A percentile compares a stretch with the other conserved stretches of the same genome.
Evolutionary conservation across 2,797 vertebrate genomes (phyloP).

Genomic region (Pangasius macronema): DNA sequence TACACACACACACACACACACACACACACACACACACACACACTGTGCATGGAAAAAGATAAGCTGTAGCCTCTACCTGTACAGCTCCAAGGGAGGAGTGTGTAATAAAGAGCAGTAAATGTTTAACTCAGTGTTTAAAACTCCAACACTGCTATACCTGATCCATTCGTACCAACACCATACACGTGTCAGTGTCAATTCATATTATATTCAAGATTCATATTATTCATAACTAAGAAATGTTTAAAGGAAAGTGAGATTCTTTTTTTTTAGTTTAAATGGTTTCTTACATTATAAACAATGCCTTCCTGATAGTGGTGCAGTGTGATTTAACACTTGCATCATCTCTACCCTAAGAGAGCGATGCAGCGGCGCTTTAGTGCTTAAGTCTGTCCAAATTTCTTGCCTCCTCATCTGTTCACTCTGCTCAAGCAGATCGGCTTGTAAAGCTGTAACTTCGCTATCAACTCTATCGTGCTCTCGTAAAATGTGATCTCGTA

Average conservation of each 20-base stretch:
- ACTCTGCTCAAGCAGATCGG: not conserved
- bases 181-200: not conserved
- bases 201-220: not conserved
- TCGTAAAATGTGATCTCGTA: not conserved
- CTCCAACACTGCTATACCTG: not conserved
- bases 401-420: not conserved
- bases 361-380: not conserved
- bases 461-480: not conserved
- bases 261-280: not conserved
- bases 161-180: not conserved
- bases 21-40: not conserved
- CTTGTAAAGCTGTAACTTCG: not conserved
- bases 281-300: not conserved
- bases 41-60: not conserved
- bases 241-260: not conserved
- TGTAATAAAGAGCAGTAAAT: constrained; percentile 3
- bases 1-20: not conserved
- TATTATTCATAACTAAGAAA: not conserved
- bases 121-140: not conserved
- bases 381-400: not conserved
- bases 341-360: not conserved
- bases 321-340: not conserved
- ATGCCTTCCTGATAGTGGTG: not conserved
- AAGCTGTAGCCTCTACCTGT: not conserved
- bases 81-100: not conserved